Conservation (phyloP, 2,113 vertebrate species). For the Dermatemys mawii region DNA sequence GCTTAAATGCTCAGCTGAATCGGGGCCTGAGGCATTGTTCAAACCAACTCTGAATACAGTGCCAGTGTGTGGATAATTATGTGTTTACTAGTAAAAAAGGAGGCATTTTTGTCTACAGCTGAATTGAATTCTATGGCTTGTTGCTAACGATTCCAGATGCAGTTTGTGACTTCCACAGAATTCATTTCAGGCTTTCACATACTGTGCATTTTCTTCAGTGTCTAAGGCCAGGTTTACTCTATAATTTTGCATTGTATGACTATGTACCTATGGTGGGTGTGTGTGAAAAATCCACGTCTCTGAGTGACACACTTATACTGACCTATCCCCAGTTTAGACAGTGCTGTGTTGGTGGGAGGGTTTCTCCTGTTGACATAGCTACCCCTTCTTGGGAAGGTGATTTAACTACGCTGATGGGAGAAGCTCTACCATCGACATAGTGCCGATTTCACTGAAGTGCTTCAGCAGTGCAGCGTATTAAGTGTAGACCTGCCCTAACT, state of each 20-base stretch:
- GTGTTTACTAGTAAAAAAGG: slow-evolving; percentile 8
- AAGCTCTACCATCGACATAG: background rate
- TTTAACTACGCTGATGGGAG: background rate
- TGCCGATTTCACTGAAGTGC: background rate
- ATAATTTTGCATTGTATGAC: background rate
- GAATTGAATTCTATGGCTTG: background rate
- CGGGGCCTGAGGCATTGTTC: slow-evolving; percentile 1
- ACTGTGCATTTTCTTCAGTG: background rate
- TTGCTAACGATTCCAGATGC: slow-evolving; percentile 6
- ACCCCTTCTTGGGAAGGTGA: background rate
- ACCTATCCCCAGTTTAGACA: background rate
- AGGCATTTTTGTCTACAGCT: background rate
- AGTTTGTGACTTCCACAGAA: background rate
- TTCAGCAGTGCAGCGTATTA: background rate
- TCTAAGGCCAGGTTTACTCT: background rate
- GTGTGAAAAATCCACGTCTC: background rate
- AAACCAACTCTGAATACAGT: background rate
- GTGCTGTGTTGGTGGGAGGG: background rate
- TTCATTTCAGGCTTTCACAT: rapidly evolving
- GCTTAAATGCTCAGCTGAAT: background rate
- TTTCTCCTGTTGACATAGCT: background rate
- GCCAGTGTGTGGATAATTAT: background rate
- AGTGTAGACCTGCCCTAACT: background rate
- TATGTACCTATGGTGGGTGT: no score
- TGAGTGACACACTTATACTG: background rate